Conservation (phyloP, 1,140 invertebrate genomes). For the Formica exsecta region DNA sequence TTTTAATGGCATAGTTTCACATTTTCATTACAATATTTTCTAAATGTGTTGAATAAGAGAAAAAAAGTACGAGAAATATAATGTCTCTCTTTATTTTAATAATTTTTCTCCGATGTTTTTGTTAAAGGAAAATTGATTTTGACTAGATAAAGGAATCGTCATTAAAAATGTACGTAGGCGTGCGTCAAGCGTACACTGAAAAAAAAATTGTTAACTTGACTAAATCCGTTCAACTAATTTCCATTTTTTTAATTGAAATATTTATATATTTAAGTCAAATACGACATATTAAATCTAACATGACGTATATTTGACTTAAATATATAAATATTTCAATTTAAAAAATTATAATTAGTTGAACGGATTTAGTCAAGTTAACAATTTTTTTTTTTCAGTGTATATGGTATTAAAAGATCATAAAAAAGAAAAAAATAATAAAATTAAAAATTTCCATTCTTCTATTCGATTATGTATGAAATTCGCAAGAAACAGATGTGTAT, state of each 20-base stretch:
- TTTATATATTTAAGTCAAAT: no score
- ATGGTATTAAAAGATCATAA: neutral
- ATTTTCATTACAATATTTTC: neutral
- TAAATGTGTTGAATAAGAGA: neutral
- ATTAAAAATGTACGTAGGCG: no score
- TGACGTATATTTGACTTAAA: no score
- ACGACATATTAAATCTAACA: no score
- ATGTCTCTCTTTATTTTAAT: neutral
- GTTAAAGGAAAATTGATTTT: neutral
- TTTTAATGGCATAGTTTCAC: neutral
- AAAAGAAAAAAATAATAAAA: neutral
- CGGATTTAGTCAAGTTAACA: no score
- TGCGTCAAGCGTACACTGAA: neutral
- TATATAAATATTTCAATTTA: no score
- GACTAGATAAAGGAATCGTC: neutral
- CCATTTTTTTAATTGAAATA: no score
- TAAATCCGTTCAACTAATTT: no score
- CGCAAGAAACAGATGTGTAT: slow-evolving; percentile 6
- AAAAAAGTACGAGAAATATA: neutral
- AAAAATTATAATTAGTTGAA: no score
- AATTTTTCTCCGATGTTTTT: neutral
- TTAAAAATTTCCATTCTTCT: neutral
- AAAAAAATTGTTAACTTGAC: no score
- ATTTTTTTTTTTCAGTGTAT: neutral
- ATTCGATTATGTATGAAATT: slow-evolving; percentile 10